These are phyloP conservation scores for Ferdinandea cuprea DNA, from an alignment of 2,888 invertebrate genomes.

Conservation along the genomic window DNA sequence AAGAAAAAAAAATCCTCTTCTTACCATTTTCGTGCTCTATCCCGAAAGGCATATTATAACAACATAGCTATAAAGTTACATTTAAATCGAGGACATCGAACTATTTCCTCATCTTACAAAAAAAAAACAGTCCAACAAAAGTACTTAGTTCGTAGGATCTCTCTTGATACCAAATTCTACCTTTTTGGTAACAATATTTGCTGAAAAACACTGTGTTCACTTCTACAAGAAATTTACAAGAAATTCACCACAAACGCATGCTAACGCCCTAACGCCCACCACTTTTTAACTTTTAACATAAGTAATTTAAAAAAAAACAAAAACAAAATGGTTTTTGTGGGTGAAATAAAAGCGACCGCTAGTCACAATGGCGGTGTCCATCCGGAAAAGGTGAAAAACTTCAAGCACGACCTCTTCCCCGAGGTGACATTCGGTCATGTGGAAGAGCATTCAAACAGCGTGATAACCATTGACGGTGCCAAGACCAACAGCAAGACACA, in stretches of 20 bases:
- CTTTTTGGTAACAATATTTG: constrained; percentile 38
- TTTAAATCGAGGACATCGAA: background rate
- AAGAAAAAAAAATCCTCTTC: background rate
- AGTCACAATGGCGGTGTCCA: constrained; percentile 76
- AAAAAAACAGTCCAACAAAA: background rate
- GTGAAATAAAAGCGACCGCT: constrained; percentile 51
- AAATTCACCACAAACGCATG: constrained; percentile 50
- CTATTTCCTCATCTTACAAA: background rate
- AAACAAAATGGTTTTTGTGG: constrained; percentile 64
- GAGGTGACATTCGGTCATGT: constrained; percentile 83
- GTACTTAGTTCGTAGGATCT: constrained; percentile 24
- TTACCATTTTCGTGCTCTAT: background rate
- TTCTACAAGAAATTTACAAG: constrained; percentile 43
- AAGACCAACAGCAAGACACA: constrained; percentile 77
- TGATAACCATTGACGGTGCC: constrained; percentile 77
- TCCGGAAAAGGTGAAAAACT: constrained; percentile 76
- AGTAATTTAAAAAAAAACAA: constrained; percentile 1
- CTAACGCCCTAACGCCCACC: constrained; percentile 35
- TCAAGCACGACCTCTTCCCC: constrained; percentile 81
- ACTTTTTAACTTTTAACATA: background rate
- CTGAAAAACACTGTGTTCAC: constrained; percentile 68
- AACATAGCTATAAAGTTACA: background rate
- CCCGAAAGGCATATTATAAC: background rate
- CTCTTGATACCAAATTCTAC: constrained; percentile 8
- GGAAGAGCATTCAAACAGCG: constrained; percentile 78